Percentiles rank a stretch among this genome's conserved stretches.
Conservation (phyloP, 2,888 invertebrate genomes). For the Rugalucina vietnamica region DNA sequence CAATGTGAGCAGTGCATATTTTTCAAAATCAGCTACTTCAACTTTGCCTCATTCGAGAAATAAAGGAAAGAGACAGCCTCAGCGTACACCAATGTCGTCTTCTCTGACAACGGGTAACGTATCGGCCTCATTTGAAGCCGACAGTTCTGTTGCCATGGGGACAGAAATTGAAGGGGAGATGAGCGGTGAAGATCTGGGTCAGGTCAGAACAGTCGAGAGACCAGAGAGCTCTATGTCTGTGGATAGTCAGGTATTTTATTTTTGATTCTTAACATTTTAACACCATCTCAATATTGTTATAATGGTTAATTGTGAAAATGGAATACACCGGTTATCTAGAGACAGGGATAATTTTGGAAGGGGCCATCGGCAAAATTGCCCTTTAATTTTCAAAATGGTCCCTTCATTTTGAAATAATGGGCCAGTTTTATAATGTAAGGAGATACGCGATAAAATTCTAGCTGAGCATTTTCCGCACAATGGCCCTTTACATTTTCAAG, state of each 20-base stretch:
- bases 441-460: too few species aligned
- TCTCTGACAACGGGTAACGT: background rate
- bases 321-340: too few species aligned
- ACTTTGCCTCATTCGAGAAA: background rate
- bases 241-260: slow-evolving; percentile 4
- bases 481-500: too few species aligned
- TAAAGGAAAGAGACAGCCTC: background rate
- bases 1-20: background rate
- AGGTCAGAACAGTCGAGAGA: slow-evolving; percentile 8
- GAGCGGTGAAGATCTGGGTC: slow-evolving; percentile 16
- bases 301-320: too few species aligned
- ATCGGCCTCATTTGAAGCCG: background rate
- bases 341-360: too few species aligned
- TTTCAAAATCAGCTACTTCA: background rate
- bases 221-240: slow-evolving; percentile 1
- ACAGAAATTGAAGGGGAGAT: slow-evolving; percentile 3
- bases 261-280: too few species aligned
- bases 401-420: too few species aligned
- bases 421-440: too few species aligned
- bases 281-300: too few species aligned
- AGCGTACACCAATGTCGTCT: background rate
- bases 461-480: too few species aligned
- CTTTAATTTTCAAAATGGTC: too few species aligned
- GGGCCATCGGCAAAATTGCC: too few species aligned
- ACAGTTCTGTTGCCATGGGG: background rate